Conservation (phyloP, 2,113 vertebrate species). For the Syngnathus scovelli region DNA sequence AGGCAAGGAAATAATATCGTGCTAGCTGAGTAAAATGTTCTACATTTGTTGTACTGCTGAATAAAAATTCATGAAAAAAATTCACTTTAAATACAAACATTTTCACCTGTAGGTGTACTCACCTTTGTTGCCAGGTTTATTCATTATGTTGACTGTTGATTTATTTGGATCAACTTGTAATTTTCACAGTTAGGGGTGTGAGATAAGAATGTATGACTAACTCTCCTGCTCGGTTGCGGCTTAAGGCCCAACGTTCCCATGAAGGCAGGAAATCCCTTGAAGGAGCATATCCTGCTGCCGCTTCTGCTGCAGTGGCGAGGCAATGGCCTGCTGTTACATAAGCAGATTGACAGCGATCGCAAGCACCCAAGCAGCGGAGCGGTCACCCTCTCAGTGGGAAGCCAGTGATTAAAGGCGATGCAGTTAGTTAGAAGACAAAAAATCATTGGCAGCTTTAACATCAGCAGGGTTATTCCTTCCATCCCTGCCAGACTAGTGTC, state of each 20-base stretch:
- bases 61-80: too few relatives aligned
- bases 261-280: slow-evolving; percentile 25
- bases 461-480: not conserved
- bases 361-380: slow-evolving; percentile 18
- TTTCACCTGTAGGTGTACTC: not conserved
- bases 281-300: slow-evolving; percentile 25
- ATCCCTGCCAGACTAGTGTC: not conserved
- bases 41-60: too few relatives aligned
- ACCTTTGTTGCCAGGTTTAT: not conserved
- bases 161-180: not conserved
- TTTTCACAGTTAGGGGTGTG: not conserved
- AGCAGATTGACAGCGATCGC: slow-evolving; percentile 46
- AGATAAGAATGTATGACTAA: not conserved
- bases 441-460: slow-evolving; percentile 13
- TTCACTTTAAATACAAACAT: too few relatives aligned
- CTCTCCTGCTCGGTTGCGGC: slow-evolving; percentile 2
- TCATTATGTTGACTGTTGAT: not conserved
- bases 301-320: slow-evolving; percentile 32
- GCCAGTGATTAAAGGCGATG: slow-evolving; percentile 16
- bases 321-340: slow-evolving; percentile 58
- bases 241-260: slow-evolving; percentile 9
- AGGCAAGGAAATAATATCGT: too few relatives aligned
- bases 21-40: too few relatives aligned
- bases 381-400: slow-evolving; percentile 31
- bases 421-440: slow-evolving; percentile 22